Conservation (phyloP, 2,888 invertebrate genomes). For the Molanna angustata region DNA sequence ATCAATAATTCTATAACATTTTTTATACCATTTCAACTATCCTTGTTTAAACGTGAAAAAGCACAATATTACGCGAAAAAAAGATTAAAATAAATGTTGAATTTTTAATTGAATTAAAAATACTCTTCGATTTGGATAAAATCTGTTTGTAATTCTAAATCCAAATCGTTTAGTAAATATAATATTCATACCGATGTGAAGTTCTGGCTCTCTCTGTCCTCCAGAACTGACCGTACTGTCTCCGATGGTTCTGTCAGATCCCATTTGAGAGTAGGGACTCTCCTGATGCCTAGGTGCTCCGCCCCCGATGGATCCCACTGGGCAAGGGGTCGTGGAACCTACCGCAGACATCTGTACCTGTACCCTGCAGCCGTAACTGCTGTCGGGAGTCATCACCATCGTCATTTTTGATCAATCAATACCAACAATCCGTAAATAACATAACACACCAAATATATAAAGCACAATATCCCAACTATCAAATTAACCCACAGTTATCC, state of each 20-base stretch:
- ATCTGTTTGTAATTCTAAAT: too few species aligned
- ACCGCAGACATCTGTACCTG: slow-evolving; percentile 55
- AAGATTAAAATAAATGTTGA: too few species aligned
- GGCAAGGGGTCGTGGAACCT: slow-evolving; percentile 43
- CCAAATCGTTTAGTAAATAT: too few species aligned
- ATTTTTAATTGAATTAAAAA: too few species aligned
- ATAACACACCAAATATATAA: neutral
- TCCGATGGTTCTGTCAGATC: slow-evolving; percentile 10
- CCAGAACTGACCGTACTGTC: slow-evolving; percentile 42
- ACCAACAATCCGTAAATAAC: neutral
- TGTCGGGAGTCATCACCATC: slow-evolving; percentile 69
- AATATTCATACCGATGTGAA: slow-evolving; percentile 65
- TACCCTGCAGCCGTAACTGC: slow-evolving; percentile 55
- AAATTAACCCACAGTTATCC: too few species aligned
- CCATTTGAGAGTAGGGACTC: slow-evolving; percentile 9
- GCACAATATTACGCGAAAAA: too few species aligned
- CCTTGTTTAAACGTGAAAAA: too few species aligned
- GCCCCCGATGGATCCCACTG: slow-evolving; percentile 15
- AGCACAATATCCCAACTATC: too few species aligned
- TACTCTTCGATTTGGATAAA: too few species aligned
- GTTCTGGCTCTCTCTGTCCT: slow-evolving; percentile 60
- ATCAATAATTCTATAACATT: too few species aligned
- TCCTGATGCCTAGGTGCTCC: slow-evolving; percentile 10
- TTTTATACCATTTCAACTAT: too few species aligned
- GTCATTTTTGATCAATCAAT: slow-evolving; percentile 29